Base-by-base conservation (phyloP, 2,797 vertebrate genomes). In the Nannoperca australis region DNA sequence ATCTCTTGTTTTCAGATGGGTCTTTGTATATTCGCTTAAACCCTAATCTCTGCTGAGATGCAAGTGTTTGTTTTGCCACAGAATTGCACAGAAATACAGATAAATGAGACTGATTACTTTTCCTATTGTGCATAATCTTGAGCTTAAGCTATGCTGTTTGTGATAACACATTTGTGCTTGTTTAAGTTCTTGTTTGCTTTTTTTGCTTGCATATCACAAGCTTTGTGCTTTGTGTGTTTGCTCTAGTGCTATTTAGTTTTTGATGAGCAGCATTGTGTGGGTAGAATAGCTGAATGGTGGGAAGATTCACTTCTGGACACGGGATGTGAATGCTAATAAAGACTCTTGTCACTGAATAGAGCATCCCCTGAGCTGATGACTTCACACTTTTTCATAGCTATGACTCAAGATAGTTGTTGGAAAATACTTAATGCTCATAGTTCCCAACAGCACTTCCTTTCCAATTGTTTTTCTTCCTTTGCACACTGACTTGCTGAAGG, bases 311-410 rank as follows among this genome's bases (percentile, higher is more conserved):
- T 82, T 82, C 13, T 79, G 70, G 69, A 83, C 30, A 32, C 69
- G 73, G 18, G 64, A 61, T 79, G 49, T 85, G 81, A 89, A 90
- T 86, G 66, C 61, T 79, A 76, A 86, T 82, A 60, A 77, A 70
- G 53, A 45, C 15, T 63, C 15, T 76, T 82, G 61, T 75, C 55
- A 70, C 24, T 68, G 44, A 81, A 76, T 63, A 69, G 55, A 82
- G 59, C 55, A 79, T 85, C 38, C 51, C 32, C 60, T 62, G 22
- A 74, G 74, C 34, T 76, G 75, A 85, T 74, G 58, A 85, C 54
- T 82, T 83, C 24, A 72, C 65, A 75, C 34, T 87, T 85, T 85
- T 78, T 24, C 70, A 85, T 36, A 53, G 62, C 66, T 73, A 22
- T 84, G 78, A 85, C 47, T 91, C 51, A 83, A 69, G 71, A 56